These are phyloP conservation scores for Arrhamphus sclerolepis DNA, from an alignment of 2,797 vertebrate species.

Conservation along the genomic window DNA sequence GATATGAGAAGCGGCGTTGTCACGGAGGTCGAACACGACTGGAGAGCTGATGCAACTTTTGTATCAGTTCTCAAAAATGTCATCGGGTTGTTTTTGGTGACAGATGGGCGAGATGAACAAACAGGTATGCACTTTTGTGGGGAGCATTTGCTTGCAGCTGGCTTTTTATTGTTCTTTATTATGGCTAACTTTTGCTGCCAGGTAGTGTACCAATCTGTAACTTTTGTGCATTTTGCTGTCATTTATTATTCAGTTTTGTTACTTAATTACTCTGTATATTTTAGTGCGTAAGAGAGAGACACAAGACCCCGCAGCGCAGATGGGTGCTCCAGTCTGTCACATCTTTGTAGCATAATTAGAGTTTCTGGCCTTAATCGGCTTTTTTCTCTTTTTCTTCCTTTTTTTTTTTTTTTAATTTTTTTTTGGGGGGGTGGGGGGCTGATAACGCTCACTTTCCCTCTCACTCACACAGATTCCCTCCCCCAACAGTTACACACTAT, in stretches of 20 bases:
- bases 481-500: constrained; percentile 18
- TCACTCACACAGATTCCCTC: constrained; percentile 17
- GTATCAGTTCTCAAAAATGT: constrained; percentile 23
- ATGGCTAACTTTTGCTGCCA: constrained; percentile 1
- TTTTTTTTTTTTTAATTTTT: constrained; percentile 9
- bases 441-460: constrained; percentile 64
- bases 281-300: constrained; percentile 28
- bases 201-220: constrained; percentile 1
- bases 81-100: constrained; percentile 1
- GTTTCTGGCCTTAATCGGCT: constrained; percentile 77
- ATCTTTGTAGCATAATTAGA: constrained; percentile 75
- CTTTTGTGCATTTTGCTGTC: constrained; percentile 19
- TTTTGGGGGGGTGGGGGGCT: constrained; percentile 28
- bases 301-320: constrained; percentile 64
- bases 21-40: not conserved
- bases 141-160: constrained; percentile 2
- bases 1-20: not conserved
- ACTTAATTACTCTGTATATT: constrained; percentile 12
- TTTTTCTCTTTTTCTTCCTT: constrained; percentile 7
- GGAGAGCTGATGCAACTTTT: not conserved
- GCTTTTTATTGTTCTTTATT: not conserved
- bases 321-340: constrained; percentile 76
- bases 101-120: constrained; percentile 31
- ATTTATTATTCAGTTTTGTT: constrained; percentile 14
- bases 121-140: constrained; percentile 28